A percentile compares a stretch with the other conserved stretches of the same genome.
phyloP scores from a whole-genome alignment of 2,888 invertebrate species.

The Zygothrica quintamaculata region DNA sequence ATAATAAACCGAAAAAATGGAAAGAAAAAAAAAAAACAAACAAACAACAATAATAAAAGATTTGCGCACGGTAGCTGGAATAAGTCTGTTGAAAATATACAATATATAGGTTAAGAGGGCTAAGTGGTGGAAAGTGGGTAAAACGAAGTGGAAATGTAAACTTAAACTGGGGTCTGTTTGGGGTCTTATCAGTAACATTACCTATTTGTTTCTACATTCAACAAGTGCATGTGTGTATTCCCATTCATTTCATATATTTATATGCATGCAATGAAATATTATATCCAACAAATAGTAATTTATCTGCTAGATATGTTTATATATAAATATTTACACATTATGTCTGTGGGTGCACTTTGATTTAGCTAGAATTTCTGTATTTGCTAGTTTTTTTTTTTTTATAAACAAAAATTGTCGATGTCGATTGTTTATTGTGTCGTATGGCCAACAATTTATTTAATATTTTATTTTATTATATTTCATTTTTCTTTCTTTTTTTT shows the following conservation, averaged over 20 bases:
- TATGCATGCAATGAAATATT: slow-evolving; percentile 8
- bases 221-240: slow-evolving; percentile 31
- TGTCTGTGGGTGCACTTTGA: slow-evolving; percentile 26
- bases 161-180: slow-evolving; percentile 9
- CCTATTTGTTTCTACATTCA: slow-evolving; percentile 16
- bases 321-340: slow-evolving; percentile 9
- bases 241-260: slow-evolving; percentile 26
- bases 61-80: slow-evolving; percentile 4
- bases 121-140: not conserved
- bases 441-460: slow-evolving; percentile 32
- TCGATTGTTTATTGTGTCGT: slow-evolving; percentile 23
- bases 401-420: slow-evolving; percentile 19
- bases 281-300: not conserved
- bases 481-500: slow-evolving; percentile 5
- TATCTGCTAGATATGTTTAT: slow-evolving; percentile 19
- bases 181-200: slow-evolving; percentile 37
- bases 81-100: slow-evolving; percentile 6
- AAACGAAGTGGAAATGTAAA: slow-evolving; percentile 12
- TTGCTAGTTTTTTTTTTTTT: slow-evolving; percentile 8
- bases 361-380: slow-evolving; percentile 19
- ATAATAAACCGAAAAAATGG: slow-evolving; percentile 18
- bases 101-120: not conserved
- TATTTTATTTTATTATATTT: slow-evolving; percentile 9
- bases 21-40: slow-evolving; percentile 6
- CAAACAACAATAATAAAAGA: not conserved